Base-by-base conservation (phyloP, 2,113 vertebrate species). In the Glaucidium brasilianum region DNA sequence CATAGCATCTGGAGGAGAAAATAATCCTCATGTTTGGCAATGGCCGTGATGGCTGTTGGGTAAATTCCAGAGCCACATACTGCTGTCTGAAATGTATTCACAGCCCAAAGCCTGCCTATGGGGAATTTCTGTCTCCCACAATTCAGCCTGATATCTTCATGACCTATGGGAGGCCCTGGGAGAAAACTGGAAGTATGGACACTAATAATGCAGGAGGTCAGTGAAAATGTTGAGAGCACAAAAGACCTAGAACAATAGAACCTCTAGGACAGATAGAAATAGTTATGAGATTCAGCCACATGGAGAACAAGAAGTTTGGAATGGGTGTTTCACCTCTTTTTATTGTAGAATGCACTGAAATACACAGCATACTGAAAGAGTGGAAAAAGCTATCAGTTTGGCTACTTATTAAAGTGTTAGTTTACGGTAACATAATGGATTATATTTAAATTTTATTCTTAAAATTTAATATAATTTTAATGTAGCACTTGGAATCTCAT, bases 381-480 rank as follows among this genome's bases (percentile, higher is more conserved):
- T 5, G 41, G 58, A 60, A 47, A 19, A 66, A 84, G 58, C 32
- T 10, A 62, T 71, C 34, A 59, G 32, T 32, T 43, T 77, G 27
- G 23, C 30, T 76, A 22, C 15, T 79, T 59, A 45, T 25, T 41
- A 64, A 15, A 68, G 6, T 10, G 4, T 32, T n/a, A 21, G 20
- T 63, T 49, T 78, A 68, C 35, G 66, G 47, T 64, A 45, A 79
- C 82, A 62, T 50, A 72, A 75, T 59, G 22, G 10, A 39, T 88
- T 1, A 25, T 20, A n/a, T 60, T 91, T 90, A 35, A 1, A 14
- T 86, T 69, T 73, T 77, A 49, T 75, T 74, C 15, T 73, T 79
- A 60, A 72, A 86, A 71, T 59, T 80, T 85, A 93, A 35, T 60
- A 56, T 49, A 16, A 72, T 26, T 80, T 90, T 79, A 85, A 77